Conservation (phyloP, 2,113 vertebrate species). For the Carettochelys insculpta region DNA sequence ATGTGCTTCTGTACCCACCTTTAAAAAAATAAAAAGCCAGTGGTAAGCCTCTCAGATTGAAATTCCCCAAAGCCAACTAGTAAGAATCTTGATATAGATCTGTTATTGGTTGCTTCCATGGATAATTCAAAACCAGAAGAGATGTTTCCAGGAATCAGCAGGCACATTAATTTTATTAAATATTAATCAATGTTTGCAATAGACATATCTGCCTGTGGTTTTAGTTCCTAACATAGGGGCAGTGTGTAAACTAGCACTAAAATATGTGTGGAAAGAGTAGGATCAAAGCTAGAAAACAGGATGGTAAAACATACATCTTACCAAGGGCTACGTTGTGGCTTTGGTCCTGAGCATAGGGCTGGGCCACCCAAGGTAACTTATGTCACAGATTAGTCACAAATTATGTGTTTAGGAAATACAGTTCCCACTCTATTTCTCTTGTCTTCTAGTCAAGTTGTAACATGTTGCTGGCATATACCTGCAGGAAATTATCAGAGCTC, state of each 20-base stretch:
- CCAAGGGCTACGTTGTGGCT: neutral
- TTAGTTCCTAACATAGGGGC: neutral
- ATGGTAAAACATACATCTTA: neutral
- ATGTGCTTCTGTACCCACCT: neutral
- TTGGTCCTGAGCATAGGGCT: neutral
- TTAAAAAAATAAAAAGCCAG: neutral
- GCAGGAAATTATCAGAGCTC: neutral
- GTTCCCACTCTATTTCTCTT: neutral
- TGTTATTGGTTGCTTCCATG: constrained; percentile 36
- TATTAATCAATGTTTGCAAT: constrained; percentile 51
- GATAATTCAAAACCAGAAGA: constrained; percentile 54
- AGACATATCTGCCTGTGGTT: constrained; percentile 4
- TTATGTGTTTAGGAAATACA: neutral
- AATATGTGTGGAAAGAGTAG: neutral
- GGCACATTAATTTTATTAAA: constrained; percentile 64
- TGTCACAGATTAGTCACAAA: fast-evolving
- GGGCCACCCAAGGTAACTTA: neutral
- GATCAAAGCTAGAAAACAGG: neutral
- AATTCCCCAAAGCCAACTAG: constrained; percentile 46
- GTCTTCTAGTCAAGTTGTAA: neutral
- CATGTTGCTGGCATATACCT: neutral
- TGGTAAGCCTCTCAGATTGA: constrained; percentile 34
- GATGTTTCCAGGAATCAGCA: constrained; percentile 65
- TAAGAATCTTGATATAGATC: constrained; percentile 42
- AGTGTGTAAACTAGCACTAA: neutral